Base-by-base conservation (phyloP, 2,113 vertebrate species). In the Athene cunicularia region DNA sequence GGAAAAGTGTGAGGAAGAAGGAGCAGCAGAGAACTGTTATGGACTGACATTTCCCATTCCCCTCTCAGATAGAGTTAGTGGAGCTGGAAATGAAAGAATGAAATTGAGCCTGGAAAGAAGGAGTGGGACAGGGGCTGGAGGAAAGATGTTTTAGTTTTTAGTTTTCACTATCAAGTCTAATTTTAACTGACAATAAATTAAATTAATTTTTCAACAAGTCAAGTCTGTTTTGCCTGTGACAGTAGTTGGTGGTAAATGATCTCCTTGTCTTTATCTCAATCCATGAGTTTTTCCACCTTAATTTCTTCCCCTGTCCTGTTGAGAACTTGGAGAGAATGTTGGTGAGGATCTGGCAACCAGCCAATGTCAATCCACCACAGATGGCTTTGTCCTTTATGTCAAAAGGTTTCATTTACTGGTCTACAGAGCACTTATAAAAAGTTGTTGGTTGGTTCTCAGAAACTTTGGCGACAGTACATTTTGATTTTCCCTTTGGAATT, bases 71-170 rank as follows among this genome's bases (percentile, higher is more conserved):
- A 71, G 22, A 30, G 8, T 8, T 45, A 28, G 26, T 2, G 2
- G 33, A 30, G 10, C 5, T 39, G 30, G 24, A 86, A 86, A 63
- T 16, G 12, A 66, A 43, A 5, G 39, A 66, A 52, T 28, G 1
- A 62, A 47, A 9, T 11, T 75, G 56, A 88, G 6, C 18, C 7
- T 53, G 30, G 23, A 82, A 88, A 62, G 30, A 8, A 58, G 19
- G 3, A 19, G 18, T 4, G 11, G 17, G 5, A 5, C 0, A 5
- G 8, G 8, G 4, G 22, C 5, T 59, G 21, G 18, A 59, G 20
- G 8, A 79, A 82, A 21, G 20, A 2, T 33, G 4, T 2, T 88
- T 67, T 43, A 33, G 23, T 3, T 20, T 82, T 75, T 37, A 6
- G 4, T 63, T 82, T 80, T 84, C 30, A 47, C 18, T 10, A 41